phyloP scores from a whole-genome alignment of 2,113 vertebrate species.

The Ameiurus melas region DNA sequence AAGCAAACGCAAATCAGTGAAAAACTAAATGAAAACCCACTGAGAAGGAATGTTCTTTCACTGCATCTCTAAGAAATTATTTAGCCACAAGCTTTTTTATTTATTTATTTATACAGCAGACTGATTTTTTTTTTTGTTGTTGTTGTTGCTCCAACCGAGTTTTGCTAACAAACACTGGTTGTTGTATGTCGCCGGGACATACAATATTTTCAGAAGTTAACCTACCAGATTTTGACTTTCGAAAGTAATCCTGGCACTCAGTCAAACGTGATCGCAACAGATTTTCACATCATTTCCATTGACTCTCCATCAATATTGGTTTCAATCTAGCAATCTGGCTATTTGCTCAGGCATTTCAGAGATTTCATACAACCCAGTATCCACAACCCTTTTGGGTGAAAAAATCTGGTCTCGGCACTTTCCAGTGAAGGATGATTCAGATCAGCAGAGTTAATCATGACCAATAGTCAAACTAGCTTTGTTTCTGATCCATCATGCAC shows the following conservation, averaged over 20 bases:
- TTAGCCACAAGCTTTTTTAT: background rate
- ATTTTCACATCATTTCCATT: background rate
- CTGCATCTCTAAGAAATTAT: background rate
- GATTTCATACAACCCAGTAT: background rate
- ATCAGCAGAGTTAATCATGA: background rate
- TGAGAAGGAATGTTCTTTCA: background rate
- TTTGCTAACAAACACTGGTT: background rate
- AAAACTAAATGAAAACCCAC: background rate
- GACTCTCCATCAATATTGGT: background rate
- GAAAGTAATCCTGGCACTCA: background rate
- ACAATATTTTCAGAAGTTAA: background rate
- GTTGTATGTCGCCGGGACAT: background rate
- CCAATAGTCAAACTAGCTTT: background rate
- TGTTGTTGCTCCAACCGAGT: background rate
- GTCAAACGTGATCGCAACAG: background rate
- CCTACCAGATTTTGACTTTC: background rate
- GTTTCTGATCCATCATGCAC: background rate
- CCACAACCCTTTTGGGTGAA: background rate
- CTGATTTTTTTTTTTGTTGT: background rate
- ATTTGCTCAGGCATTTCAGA: background rate
- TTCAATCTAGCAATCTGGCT: background rate
- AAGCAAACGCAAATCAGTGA: background rate
- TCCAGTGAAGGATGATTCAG: background rate
- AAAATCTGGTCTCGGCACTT: background rate
- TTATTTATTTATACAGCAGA: background rate